Conservation (phyloP, 2,113 vertebrate genomes). For the Pygoscelis antarcticus region DNA sequence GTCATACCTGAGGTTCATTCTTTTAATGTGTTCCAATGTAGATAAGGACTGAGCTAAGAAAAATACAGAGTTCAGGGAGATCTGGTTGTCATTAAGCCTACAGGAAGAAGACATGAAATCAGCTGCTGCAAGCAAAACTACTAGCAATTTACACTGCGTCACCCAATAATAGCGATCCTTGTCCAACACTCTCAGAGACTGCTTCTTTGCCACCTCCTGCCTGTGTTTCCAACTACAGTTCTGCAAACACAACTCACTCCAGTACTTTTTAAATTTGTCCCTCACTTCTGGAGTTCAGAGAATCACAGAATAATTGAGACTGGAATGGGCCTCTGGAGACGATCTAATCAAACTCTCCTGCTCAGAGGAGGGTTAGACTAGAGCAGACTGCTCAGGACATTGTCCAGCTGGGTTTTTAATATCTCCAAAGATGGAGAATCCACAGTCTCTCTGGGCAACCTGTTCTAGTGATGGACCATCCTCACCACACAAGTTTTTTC, state of each 20-base stretch:
- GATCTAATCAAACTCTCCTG: neutral
- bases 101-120: neutral
- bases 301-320: neutral
- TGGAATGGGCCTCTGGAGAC: neutral
- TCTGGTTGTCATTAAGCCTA: conserved; percentile 80
- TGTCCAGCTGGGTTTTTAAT: neutral
- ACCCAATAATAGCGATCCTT: fast-evolving
- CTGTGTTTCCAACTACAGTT: neutral
- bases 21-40: conserved; percentile 34
- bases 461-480: neutral
- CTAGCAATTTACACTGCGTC: fast-evolving
- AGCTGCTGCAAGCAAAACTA: neutral
- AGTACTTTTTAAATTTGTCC: neutral
- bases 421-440: neutral
- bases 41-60: conserved; percentile 72
- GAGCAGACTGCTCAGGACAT: neutral
- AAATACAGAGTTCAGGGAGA: conserved; percentile 71
- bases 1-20: conserved; percentile 79
- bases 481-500: neutral
- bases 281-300: neutral
- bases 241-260: neutral
- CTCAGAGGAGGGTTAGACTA: neutral
- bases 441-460: neutral
- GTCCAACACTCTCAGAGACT: neutral
- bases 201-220: neutral